A percentile compares a stretch with the other conserved stretches of the same genome.
Evolutionary conservation across 2,113 vertebrate species (phyloP).

Genomic region (Pampusana beccarii): DNA sequence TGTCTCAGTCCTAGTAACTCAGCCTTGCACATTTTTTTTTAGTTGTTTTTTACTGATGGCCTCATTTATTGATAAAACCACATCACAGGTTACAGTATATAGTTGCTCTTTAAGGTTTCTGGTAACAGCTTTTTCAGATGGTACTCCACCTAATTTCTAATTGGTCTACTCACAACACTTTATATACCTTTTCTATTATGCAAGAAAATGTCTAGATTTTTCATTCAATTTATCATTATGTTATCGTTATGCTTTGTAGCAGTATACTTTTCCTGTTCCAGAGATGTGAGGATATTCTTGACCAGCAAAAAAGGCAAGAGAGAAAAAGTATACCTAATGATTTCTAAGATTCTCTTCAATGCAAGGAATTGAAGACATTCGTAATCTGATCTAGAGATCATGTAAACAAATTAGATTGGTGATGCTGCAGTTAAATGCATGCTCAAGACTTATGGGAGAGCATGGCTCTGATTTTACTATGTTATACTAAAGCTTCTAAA

Average conservation of each 20-base stretch:
- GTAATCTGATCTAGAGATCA: neutral
- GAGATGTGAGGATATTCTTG: neutral
- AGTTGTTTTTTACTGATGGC: neutral
- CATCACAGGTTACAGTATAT: neutral
- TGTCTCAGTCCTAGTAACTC: neutral
- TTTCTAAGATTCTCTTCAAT: neutral
- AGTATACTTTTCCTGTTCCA: neutral
- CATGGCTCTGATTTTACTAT: neutral
- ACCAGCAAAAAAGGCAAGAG: rapidly evolving
- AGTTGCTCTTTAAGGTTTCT: neutral
- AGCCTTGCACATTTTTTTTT: neutral
- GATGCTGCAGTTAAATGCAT: neutral
- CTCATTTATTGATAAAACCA: neutral
- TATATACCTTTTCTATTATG: neutral
- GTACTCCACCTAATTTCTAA: neutral
- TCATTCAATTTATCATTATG: neutral
- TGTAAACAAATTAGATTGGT: neutral
- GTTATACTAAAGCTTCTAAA: neutral
- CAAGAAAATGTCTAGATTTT: neutral
- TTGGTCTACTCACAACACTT: rapidly evolving
- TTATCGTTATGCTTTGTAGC: neutral
- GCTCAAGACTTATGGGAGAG: neutral
- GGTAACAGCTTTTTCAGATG: neutral
- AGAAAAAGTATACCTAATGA: neutral
- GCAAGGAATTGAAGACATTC: neutral